Evolutionary conservation across 2,888 invertebrate genomes (phyloP), one percentile per base, ranked within the genome.

Genomic region (Patella ulyssiponensis): DNA sequence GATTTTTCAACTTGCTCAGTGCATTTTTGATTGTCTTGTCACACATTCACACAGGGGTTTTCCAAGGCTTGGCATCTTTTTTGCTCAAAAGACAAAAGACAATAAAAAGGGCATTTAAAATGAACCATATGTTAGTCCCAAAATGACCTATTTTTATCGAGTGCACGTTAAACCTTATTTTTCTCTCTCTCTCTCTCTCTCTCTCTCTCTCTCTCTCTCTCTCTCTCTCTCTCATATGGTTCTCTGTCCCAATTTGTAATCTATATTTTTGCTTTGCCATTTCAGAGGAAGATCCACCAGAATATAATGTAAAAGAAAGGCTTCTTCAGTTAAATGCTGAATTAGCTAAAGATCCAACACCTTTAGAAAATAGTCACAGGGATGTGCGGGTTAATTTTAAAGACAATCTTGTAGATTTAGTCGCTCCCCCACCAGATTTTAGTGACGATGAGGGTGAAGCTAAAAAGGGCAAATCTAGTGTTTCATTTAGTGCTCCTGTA

Each of bases 241-340:
- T 17, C n/a, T 56, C 15, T 56, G 17, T 56, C 56, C 17, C 15
- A 17, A 56, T 56, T 56, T 56, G 23, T 33, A 52, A 52, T 33
- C 17, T 20, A 73, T 17, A 5, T 53, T 27, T n/a, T 15, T n/a
- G 12, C 33, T 51, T 71, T 75, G 20, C 53, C 73, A 5, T 76
- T 80, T 33, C 70, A 86, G 84, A 85, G 76, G 87, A 88, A 56
- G 87, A 88, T 33, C 89, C 90, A 1, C 90, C 91, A 53, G 89
- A 89, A 74, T 91, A 91, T 81, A 87, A 91, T 81, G 89, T 91
- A 7, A 87, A 87, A 69, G 90, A 88, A 58, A 79, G 90, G 56
- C 81, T 91, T n/a, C 86, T 87, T 76, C 85, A 86, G 71, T 83
- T 90, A 33, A 91, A 91, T 80, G 86, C 87, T 44, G 89, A 91